phyloP scores from a whole-genome alignment of 2,888 invertebrate genomes.

The Galerucella pusilla region DNA sequence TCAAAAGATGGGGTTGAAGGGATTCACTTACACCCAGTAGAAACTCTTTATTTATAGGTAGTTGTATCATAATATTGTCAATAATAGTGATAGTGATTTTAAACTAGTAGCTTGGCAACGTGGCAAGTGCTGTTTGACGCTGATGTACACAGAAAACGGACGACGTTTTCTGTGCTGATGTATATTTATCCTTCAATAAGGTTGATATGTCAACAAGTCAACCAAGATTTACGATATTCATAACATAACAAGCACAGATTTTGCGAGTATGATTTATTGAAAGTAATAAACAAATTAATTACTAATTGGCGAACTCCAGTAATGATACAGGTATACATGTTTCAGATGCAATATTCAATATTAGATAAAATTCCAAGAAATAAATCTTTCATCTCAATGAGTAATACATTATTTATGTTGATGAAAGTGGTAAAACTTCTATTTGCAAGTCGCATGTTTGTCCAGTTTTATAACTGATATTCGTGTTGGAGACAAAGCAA shows the following conservation, averaged over 20 bases:
- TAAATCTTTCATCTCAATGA: not conserved
- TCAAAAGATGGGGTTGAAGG: too few species aligned
- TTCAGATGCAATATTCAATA: not conserved
- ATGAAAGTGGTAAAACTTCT: not conserved
- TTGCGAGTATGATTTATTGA: not conserved
- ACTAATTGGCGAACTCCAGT: not conserved
- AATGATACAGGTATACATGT: not conserved
- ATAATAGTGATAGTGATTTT: too few species aligned
- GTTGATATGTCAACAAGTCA: not conserved
- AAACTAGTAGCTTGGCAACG: not conserved
- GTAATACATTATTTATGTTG: conserved; percentile 1
- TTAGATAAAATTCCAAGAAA: not conserved
- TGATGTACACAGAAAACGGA: too few species aligned
- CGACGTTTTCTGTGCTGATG: too few species aligned
- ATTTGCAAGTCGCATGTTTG: not conserved
- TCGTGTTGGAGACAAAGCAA: not conserved
- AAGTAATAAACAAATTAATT: not conserved
- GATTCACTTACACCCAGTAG: too few species aligned
- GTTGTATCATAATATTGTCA: too few species aligned
- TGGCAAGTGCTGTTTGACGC: not conserved
- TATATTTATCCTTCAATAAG: not conserved
- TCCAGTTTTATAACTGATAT: not conserved
- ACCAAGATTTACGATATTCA: not conserved
- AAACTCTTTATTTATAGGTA: too few species aligned
- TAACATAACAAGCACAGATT: not conserved